Percentiles rank a stretch among this genome's conserved stretches.
Conservation (phyloP, 2,888 invertebrate genomes). For the Plusia festucae region DNA sequence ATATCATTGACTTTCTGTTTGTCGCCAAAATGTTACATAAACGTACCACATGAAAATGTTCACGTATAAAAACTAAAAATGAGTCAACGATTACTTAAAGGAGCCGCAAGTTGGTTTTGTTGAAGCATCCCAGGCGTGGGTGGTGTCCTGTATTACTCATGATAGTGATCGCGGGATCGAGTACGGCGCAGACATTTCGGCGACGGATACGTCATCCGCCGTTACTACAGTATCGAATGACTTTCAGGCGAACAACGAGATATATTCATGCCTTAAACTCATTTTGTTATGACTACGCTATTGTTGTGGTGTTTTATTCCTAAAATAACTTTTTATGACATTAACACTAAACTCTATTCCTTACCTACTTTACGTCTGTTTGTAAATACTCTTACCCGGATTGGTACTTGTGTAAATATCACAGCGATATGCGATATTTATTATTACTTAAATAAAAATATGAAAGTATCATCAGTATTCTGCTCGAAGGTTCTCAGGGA, state of each 20-base stretch:
- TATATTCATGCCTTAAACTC: constrained; percentile 35
- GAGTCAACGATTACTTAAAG: constrained; percentile 51
- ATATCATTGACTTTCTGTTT: background rate
- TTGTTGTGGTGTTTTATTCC: constrained; percentile 29
- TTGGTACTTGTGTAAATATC: constrained; percentile 3
- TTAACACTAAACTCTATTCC: constrained; percentile 12
- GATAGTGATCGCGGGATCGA: constrained; percentile 60
- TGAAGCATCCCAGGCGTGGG: constrained; percentile 60
- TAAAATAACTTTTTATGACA: background rate
- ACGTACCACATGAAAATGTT: constrained; percentile 39
- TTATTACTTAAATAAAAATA: constrained; percentile 34
- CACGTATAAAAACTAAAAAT: constrained; percentile 43
- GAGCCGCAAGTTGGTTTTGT: constrained; percentile 39
- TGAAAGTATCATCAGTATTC: constrained; percentile 33
- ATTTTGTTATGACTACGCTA: constrained; percentile 36
- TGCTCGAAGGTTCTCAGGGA: constrained; percentile 31
- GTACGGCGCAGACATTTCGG: constrained; percentile 62
- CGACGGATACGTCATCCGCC: constrained; percentile 61
- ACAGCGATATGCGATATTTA: constrained; percentile 20
- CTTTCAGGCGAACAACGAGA: constrained; percentile 41
- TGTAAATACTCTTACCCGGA: background rate
- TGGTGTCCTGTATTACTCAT: constrained; percentile 61
- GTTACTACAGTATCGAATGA: constrained; percentile 51
- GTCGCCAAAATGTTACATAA: constrained; percentile 12
- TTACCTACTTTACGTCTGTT: background rate